phyloP scores from a whole-genome alignment of 2,797 vertebrate genomes.

The Coreius guichenoti region DNA sequence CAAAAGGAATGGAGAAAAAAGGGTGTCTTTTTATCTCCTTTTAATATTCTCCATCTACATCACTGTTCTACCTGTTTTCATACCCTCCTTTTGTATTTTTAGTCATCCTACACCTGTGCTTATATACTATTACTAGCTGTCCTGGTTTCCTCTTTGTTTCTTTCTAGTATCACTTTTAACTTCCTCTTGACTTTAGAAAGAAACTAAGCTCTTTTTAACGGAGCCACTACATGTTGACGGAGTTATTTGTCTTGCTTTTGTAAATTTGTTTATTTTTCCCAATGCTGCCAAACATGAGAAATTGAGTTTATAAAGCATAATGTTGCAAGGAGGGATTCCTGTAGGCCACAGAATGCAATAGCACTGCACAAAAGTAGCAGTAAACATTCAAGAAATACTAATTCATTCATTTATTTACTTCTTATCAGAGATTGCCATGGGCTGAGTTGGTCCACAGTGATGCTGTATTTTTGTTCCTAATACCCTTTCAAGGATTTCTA shows the following conservation, averaged over 20 bases:
- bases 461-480: constrained; percentile 26
- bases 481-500: constrained; percentile 41
- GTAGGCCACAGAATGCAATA: neutral
- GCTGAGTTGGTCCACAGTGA: constrained; percentile 17
- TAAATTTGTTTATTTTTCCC: constrained; percentile 17
- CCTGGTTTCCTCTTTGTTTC: constrained; percentile 20
- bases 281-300: constrained; percentile 34
- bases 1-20: neutral
- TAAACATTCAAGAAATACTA: constrained; percentile 32
- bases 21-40: neutral
- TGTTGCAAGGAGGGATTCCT: constrained; percentile 24
- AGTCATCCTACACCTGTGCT: constrained; percentile 27
- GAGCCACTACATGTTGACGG: constrained; percentile 10
- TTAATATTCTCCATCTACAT: constrained; percentile 7
- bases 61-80: constrained; percentile 37
- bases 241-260: constrained; percentile 31
- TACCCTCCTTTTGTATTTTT: constrained; percentile 18
- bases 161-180: constrained; percentile 7
- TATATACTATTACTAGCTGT: constrained; percentile 11
- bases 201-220: constrained; percentile 22
- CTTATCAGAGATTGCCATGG: constrained; percentile 17
- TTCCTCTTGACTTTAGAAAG: constrained; percentile 28
- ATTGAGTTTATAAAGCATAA: constrained; percentile 37
- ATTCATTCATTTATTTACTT: constrained; percentile 42
- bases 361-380: neutral